Percentiles rank a stretch among this genome's conserved stretches.
Evolutionary conservation across 2,113 vertebrate genomes (phyloP).

Genomic region (Paedocypris sp.): DNA sequence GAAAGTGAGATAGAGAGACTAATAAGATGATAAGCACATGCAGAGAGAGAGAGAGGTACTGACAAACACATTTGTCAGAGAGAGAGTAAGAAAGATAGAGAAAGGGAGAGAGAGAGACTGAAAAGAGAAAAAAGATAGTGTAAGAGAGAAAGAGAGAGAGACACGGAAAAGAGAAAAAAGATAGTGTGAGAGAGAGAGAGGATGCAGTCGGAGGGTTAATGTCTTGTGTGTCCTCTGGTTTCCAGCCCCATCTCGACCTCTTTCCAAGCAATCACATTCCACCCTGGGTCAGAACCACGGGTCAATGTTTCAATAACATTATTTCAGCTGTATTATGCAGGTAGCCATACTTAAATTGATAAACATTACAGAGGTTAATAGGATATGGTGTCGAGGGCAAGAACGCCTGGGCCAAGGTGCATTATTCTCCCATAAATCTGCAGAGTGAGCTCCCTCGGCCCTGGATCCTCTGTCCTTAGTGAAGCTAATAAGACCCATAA

Average conservation of each 20-base stretch:
- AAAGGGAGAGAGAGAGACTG: too few relatives aligned
- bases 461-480: slow-evolving; percentile 16
- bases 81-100: too few relatives aligned
- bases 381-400: slow-evolving; percentile 39
- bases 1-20: too few relatives aligned
- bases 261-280: slow-evolving; percentile 13
- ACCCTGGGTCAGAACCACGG: slow-evolving; percentile 15
- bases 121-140: too few relatives aligned
- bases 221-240: slow-evolving; percentile 20
- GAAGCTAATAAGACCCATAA: slow-evolving; percentile 22
- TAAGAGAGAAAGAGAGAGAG: not conserved
- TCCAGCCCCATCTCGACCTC: slow-evolving; percentile 19
- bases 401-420: slow-evolving; percentile 32
- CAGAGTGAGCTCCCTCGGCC: not conserved
- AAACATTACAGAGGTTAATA: slow-evolving; percentile 42
- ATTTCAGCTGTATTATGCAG: slow-evolving; percentile 34
- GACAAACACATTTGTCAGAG: too few relatives aligned
- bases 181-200: not conserved
- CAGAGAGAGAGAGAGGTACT: too few relatives aligned
- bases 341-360: slow-evolving; percentile 30
- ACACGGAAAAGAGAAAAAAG: not conserved
- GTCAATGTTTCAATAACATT: slow-evolving; percentile 27
- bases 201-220: slow-evolving; percentile 7
- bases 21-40: too few relatives aligned
- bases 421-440: slow-evolving; percentile 39